phyloP scores from a whole-genome alignment of 2,797 vertebrate genomes.

The Gila robusta region DNA sequence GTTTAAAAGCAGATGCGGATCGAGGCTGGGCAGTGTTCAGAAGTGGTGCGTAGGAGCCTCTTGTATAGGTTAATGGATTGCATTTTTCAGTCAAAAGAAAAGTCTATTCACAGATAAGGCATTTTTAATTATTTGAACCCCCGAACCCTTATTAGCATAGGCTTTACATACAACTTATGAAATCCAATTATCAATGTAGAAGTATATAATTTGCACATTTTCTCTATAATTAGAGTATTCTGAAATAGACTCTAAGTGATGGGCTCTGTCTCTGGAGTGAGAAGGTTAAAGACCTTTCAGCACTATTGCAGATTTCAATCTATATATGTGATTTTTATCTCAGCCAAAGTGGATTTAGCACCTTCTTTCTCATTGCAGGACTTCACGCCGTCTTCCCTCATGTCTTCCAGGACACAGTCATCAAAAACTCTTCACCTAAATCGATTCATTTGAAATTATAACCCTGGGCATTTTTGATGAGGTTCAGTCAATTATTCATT shows the following conservation, averaged over 20 bases:
- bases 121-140: constrained; percentile 48
- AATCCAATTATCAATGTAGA: constrained; percentile 56
- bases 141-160: constrained; percentile 47
- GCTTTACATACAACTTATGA: constrained; percentile 52
- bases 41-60: constrained; percentile 2
- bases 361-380: constrained; percentile 23
- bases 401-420: constrained; percentile 10
- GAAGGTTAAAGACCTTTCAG: constrained; percentile 46
- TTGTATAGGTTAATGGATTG: constrained; percentile 59
- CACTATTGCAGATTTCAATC: not conserved
- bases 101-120: constrained; percentile 31
- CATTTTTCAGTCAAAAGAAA: constrained; percentile 61
- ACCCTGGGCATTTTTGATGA: constrained; percentile 26
- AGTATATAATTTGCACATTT: constrained; percentile 55
- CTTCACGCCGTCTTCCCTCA: not conserved
- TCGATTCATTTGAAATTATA: constrained; percentile 33
- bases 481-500: constrained; percentile 38
- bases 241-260: constrained; percentile 50
- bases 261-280: constrained; percentile 37
- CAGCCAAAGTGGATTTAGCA: constrained; percentile 20
- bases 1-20: constrained; percentile 45
- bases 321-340: constrained; percentile 17
- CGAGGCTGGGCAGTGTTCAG: constrained; percentile 14
- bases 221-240: constrained; percentile 60
- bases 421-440: constrained; percentile 11